These are phyloP conservation scores for Sialis lutaria DNA, from an alignment of 2,888 invertebrate genomes.

Conservation along the genomic window DNA sequence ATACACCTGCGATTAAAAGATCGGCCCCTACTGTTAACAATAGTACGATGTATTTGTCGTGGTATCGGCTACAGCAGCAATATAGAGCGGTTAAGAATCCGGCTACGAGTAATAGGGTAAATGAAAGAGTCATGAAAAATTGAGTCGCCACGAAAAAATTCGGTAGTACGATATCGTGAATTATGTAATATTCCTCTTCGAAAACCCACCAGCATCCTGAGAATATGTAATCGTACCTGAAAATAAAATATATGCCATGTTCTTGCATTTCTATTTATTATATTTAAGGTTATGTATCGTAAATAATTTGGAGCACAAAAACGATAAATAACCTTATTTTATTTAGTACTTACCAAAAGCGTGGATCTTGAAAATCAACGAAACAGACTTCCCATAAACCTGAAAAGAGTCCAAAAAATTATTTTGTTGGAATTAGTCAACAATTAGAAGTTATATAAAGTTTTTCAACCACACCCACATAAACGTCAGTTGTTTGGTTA, in stretches of 20 bases:
- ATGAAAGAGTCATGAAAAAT: constrained; percentile 77
- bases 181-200: constrained; percentile 91
- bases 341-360: constrained; percentile 34
- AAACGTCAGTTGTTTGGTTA: not conserved
- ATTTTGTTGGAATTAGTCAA: not conserved
- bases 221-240: constrained; percentile 60
- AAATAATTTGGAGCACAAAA: no score
- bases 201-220: constrained; percentile 94
- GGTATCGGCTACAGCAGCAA: constrained; percentile 54
- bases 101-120: constrained; percentile 64
- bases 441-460: not conserved
- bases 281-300: no score
- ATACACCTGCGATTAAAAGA: constrained; percentile 44
- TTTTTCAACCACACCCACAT: not conserved
- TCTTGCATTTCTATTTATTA: not conserved
- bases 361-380: constrained; percentile 69
- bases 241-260: not conserved
- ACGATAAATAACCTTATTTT: constrained; percentile 1
- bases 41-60: constrained; percentile 58
- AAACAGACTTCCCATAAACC: constrained; percentile 95
- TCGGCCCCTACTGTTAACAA: constrained; percentile 57
- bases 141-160: constrained; percentile 88
- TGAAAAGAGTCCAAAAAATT: constrained; percentile 16
- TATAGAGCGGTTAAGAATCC: constrained; percentile 57
- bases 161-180: constrained; percentile 75